Base-by-base conservation (phyloP, 2,113 vertebrate species). In the Hyla sarda region DNA sequence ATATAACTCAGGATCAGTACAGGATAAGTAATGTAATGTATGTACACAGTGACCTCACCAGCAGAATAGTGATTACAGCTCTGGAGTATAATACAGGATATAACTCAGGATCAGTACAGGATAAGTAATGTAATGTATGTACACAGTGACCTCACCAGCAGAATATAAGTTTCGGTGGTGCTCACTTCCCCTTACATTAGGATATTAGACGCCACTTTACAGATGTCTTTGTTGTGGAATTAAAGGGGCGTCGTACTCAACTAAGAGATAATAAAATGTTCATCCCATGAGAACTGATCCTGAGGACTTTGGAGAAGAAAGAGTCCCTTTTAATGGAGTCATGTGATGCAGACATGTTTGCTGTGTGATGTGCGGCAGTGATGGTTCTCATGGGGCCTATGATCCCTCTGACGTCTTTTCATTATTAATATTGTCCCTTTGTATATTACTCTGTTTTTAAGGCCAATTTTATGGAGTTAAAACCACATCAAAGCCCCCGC, bases 401-500 rank as follows among this genome's bases (percentile, higher is more conserved):
- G 37, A 48, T 76, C 82, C 50, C 28, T 2, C 52, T 62, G 37
- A 48, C 10, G 69, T 58, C 34, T n/a, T 17, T 60, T 25, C 81
- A 86, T 81, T 73, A 86, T 81, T 86, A 86, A 86, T 86, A 73
- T 72, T 62, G 67, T 81, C 37, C 34, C 16, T 72, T 60, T 72
- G 65, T 45, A 60, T 86, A 50, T 28, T 23, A 1, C 34, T 30
- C 48, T 45, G 56, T 80, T 25, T 79, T 86, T 28, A 67, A 72
- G 73, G 71, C 3, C 14, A 4, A 3, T 60, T 86, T 41, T 81
- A 37, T 47, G n/a, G 34, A n/a, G 12, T 80, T 81, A 45, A 37
- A 69, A 32, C 67, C 76, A 81, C 77, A 80, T 85, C 75, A 79
- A 69, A 71, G 75, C 17, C 21, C 30, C 13, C 8, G 9, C 14